Evolutionary conservation across 1,140 invertebrate genomes (phyloP).

Genomic region (Asobara japonica): DNA sequence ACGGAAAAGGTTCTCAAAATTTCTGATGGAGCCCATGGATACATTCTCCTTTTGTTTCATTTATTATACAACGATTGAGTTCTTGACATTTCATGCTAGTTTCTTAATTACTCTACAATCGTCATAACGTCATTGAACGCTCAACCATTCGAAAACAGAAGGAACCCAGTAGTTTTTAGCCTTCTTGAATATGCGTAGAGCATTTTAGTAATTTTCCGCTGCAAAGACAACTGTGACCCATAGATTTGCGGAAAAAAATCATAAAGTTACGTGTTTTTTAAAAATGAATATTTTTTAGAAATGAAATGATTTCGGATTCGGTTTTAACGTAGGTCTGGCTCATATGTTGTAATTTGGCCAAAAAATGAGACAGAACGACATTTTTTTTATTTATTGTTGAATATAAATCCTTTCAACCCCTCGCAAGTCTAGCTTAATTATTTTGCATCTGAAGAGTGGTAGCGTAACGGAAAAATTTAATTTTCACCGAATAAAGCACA

Average conservation of each 20-base stretch:
- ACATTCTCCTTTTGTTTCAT: not conserved
- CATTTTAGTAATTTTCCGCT: no score
- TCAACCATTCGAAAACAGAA: no score
- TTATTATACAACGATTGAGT: no score
- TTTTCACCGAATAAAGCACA: not conserved
- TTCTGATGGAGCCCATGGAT: not conserved
- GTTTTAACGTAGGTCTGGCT: not conserved
- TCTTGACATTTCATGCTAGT: no score
- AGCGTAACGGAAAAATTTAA: conserved; percentile 4
- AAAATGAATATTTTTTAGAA: no score
- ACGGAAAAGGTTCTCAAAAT: not conserved
- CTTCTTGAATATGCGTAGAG: no score
- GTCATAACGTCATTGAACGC: no score
- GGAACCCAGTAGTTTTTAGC: no score
- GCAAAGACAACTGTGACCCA: no score
- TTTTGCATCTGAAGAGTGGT: not conserved
- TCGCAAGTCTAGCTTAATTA: not conserved
- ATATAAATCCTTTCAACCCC: not conserved
- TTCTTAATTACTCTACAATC: no score
- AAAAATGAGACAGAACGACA: not conserved
- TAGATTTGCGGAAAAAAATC: no score
- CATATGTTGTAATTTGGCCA: not conserved
- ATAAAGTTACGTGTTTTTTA: no score
- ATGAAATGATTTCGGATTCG: not conserved
- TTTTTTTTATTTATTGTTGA: not conserved